Conservation (phyloP, 2,113 vertebrate species). For the Carollia perspicillata region DNA sequence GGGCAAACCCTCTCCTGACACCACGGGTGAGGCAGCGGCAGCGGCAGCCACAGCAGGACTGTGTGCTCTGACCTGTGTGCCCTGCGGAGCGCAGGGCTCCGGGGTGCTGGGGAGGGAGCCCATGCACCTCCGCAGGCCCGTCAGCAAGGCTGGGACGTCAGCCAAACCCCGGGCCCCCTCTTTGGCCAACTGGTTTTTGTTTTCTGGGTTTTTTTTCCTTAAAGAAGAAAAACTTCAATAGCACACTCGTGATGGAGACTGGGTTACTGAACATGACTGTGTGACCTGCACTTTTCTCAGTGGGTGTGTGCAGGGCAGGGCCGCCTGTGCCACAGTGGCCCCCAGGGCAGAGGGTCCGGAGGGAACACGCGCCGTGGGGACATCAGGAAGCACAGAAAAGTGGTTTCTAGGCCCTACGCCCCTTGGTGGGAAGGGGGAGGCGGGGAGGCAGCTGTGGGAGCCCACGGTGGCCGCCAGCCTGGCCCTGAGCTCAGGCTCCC, state of each 20-base stretch:
- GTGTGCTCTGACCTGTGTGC: not conserved
- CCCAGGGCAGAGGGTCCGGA: too few relatives aligned
- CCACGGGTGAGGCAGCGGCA: slow-evolving; percentile 35
- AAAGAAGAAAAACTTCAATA: too few relatives aligned
- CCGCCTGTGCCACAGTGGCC: too few relatives aligned
- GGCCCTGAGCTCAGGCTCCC: not conserved
- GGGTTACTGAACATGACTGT: too few relatives aligned
- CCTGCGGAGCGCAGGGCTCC: not conserved
- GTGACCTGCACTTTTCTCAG: too few relatives aligned
- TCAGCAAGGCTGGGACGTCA: not conserved
- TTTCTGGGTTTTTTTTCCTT: too few relatives aligned
- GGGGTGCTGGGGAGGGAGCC: not conserved
- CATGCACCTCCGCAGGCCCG: not conserved
- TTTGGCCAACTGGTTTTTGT: not conserved
- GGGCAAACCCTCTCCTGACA: slow-evolving; percentile 54
- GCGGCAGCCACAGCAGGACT: slow-evolving; percentile 32
- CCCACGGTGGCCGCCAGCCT: rapidly evolving
- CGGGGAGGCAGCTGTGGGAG: not conserved
- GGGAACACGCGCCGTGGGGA: too few relatives aligned
- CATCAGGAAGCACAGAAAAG: too few relatives aligned
- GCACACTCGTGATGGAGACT: too few relatives aligned
- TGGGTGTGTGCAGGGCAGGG: too few relatives aligned
- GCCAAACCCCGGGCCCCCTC: not conserved
- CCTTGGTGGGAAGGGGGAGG: not conserved
- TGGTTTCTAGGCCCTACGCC: too few relatives aligned